phyloP scores from a whole-genome alignment of 2,113 vertebrate genomes.

The Trachemys scripta region DNA sequence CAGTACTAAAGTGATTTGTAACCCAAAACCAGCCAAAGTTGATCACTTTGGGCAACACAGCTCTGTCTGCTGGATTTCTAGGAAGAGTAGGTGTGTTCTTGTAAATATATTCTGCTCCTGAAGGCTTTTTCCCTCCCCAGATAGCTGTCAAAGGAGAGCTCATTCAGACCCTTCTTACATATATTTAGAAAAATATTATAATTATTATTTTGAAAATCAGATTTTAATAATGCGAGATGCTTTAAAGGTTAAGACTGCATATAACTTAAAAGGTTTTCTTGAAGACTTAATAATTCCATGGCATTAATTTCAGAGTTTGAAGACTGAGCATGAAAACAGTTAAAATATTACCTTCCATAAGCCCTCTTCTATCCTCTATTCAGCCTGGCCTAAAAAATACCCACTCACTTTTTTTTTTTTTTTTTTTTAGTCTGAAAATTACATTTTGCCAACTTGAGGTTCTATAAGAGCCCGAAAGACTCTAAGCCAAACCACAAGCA shows the following conservation, averaged over 20 bases:
- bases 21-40: too few relatives aligned
- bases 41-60: too few relatives aligned
- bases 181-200: neutral
- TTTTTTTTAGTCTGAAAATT: neutral
- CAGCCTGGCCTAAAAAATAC: neutral
- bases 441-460: neutral
- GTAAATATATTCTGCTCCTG: too few relatives aligned
- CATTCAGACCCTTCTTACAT: neutral
- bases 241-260: neutral
- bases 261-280: neutral
- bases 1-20: too few relatives aligned
- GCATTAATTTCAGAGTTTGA: neutral
- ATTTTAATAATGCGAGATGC: neutral
- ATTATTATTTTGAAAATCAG: neutral
- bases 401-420: neutral
- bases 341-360: neutral
- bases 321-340: neutral
- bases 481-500: neutral
- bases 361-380: neutral
- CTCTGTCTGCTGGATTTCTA: too few relatives aligned
- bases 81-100: too few relatives aligned
- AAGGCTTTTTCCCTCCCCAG: too few relatives aligned
- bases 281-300: neutral
- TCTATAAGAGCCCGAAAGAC: neutral
- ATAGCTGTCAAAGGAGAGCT: too few relatives aligned